Evolutionary conservation across 2,113 vertebrate species (phyloP), one percentile per base, ranked within the genome.

Genomic region (Chionomys nivalis): DNA sequence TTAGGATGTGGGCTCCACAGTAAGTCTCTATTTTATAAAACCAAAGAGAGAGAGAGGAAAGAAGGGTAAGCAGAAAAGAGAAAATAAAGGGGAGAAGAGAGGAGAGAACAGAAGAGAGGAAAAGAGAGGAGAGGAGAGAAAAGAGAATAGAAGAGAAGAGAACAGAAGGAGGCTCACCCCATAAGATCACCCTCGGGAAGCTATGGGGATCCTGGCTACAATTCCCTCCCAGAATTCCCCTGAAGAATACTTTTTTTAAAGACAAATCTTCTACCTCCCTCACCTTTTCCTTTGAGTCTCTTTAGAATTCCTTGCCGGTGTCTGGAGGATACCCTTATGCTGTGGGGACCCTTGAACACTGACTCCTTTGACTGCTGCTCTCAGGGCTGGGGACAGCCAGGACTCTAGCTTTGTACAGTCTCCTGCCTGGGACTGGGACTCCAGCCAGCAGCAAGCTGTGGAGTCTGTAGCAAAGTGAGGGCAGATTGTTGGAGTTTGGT

Each of bases 401-500:
- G 65, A 58, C 52, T 6, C 39, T 44, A 94, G 91, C 91, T 70
- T 39, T 36, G 17, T 17, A 0, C 4, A 65, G 91, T 2, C 16
- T 42, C 81, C 81, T n/a, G 44, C 76, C 58, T 0, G 5, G 73
- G 85, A 58, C 81, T 39, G 85, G 94, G 95, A 93, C 33, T 0
- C 61, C 0, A 0, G 0, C 0, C 96, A 97, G 96, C 91, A 97
- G 93, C 87, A 44, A 14, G 44, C 70, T 97, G 94, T 96, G 63
- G 88, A 47, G 63, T 93, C 73, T 83, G 76, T 63, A 66, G 97
- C 79, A 79, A 89, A 98, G 93, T 3, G 75, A 98, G 94, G 79
- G 70, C 94, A 90, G 93, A 91, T 93, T 98, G 93, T 93, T 98
- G 97, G 93, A 97, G 92, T 94, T 92, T 94, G 95, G 95, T 97